Base-by-base conservation (phyloP, 2,113 vertebrate species). In the Melanotaenia duboulayi region DNA sequence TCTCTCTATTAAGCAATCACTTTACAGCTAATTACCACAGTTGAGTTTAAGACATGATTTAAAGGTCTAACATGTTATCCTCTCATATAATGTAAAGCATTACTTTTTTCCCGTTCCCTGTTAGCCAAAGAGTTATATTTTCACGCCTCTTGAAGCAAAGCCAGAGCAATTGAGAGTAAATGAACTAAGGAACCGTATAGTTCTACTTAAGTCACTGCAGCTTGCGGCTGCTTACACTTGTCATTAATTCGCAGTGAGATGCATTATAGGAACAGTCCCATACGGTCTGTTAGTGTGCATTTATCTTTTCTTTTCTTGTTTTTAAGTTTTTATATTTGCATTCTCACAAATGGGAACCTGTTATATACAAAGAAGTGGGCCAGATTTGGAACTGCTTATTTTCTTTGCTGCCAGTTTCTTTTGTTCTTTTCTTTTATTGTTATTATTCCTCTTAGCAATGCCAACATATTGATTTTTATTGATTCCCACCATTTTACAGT, bases 401-500 rank as follows among this genome's bases (percentile, higher is more conserved):
- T 37, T 62, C 35, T 52, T 12, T 32, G 37, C 81, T 78, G 83
- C 80, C 86, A 81, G 71, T 48, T 48, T 19, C 44, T 2, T 8
- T 14, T 7, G 68, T 80, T 85, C 20, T 50, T 35, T 64, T 14
- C 32, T 51, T 64, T 24, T 52, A 44, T 58, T 74, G 52, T 51
- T 46, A 63, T 54, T 65, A 63, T 71, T 86, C 76, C 76, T 55
- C 32, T 68, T 62, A 75, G 65, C 76, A 74, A 77, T 67, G 70
- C 74, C 74, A 84, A 64, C 64, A 67, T 76, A 80, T 87, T 78
- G 82, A 87, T 90, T 81, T 76, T 42, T 71, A 88, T 88, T 67
- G 79, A 84, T 87, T 83, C 60, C 16, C 19, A 59, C 61, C 58
- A 54, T 82, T 71, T 81, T 69, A 67, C 39, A 65, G 61, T 80